Conservation (phyloP, 92 coral and sea anemone species). For the Heteractis magnifica region DNA sequence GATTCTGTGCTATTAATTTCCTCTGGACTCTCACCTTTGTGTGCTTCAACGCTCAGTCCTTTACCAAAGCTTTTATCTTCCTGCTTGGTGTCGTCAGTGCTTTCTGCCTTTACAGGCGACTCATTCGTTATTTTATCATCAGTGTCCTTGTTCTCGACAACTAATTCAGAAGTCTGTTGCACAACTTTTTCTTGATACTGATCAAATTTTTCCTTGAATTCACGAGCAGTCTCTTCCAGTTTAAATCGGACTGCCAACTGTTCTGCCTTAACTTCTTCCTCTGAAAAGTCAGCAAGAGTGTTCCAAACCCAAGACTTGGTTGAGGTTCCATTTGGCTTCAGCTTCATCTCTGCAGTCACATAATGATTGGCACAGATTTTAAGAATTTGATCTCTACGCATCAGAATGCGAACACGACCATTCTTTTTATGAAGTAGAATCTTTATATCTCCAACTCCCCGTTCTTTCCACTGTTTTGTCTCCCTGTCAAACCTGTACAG, state of each 20-base stretch:
- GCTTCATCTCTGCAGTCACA: constrained; percentile 80
- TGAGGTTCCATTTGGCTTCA: constrained; percentile 75
- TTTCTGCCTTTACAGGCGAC: background rate
- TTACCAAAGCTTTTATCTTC: background rate
- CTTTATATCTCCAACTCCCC: constrained; percentile 93
- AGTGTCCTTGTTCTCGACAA: background rate
- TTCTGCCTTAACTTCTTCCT: constrained; percentile 76
- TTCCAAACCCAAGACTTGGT: constrained; percentile 93
- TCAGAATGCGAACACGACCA: constrained; percentile 75
- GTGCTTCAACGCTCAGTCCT: background rate
- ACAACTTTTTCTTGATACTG: constrained; percentile 54
- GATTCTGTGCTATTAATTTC: background rate
- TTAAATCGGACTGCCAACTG: constrained; percentile 88
- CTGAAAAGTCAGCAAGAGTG: constrained; percentile 83
- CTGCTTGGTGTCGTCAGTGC: background rate
- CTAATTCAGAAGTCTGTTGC: constrained; percentile 3
- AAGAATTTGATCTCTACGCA: constrained; percentile 85
- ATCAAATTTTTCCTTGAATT: constrained; percentile 85
- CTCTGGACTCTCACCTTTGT: background rate
- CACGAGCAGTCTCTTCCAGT: constrained; percentile 54
- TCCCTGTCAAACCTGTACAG: constrained; percentile 75
- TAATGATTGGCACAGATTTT: constrained; percentile 96
- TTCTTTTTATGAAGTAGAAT: constrained; percentile 59
- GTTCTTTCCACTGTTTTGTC: constrained; percentile 84
- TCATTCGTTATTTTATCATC: background rate